Evolutionary conservation across 37 sponge, comb jelly and placozoan genomes (phyloP).

Genomic region (Ephydatia muelleri): DNA sequence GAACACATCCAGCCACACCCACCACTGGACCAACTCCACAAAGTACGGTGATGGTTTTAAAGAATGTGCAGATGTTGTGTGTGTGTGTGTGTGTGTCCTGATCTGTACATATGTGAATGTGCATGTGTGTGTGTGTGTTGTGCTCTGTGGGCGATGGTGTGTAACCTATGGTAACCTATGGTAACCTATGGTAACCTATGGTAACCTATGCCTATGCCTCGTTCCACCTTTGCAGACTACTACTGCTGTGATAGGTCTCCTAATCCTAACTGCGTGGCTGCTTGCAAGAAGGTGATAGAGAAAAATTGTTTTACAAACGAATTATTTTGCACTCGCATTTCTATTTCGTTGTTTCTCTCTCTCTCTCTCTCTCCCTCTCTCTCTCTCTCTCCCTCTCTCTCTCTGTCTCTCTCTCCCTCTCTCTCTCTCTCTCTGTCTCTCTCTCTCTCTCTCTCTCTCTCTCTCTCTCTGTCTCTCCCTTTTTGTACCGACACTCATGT

Average conservation of each 20-base stretch:
- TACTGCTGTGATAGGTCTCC: too few relatives aligned
- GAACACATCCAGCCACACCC: too few relatives aligned
- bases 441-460: slow-evolving; percentile 20
- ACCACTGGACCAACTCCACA: too few relatives aligned
- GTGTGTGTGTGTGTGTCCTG: slow-evolving; percentile 12
- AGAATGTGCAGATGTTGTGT: too few relatives aligned
- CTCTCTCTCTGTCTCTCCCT: slow-evolving; percentile 10
- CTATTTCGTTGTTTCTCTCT: background rate
- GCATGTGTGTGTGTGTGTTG: slow-evolving; percentile 24
- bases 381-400: background rate
- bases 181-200: too few relatives aligned
- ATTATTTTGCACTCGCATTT: too few relatives aligned
- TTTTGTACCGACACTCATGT: background rate
- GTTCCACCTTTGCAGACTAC: too few relatives aligned
- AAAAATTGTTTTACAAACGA: too few relatives aligned
- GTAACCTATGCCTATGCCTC: too few relatives aligned
- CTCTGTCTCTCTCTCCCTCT: background rate
- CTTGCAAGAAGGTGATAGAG: too few relatives aligned
- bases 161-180: background rate
- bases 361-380: slow-evolving; percentile 2
- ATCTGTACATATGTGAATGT: slow-evolving; percentile 24
- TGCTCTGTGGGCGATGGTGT: background rate
- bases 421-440: slow-evolving; percentile 10
- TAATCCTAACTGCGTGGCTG: too few relatives aligned
- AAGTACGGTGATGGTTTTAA: too few relatives aligned